phyloP scores from a whole-genome alignment of 2,113 vertebrate species.

The Apodemus speciosus region DNA sequence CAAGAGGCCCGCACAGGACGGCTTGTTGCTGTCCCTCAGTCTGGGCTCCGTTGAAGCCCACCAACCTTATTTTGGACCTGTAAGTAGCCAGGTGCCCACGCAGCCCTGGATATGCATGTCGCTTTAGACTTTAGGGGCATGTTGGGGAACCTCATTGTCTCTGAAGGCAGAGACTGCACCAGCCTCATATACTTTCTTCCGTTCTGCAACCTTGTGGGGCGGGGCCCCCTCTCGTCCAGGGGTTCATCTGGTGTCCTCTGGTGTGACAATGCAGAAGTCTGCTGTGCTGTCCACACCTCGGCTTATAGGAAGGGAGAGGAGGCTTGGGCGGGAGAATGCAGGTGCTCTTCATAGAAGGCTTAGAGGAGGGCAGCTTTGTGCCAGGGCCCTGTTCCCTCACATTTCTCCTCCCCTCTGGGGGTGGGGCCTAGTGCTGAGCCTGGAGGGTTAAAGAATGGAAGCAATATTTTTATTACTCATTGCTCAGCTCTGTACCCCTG shows the following conservation, averaged over 20 bases:
- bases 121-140: neutral
- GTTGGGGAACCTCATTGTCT: neutral
- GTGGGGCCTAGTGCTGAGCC: neutral
- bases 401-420: neutral
- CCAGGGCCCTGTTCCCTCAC: neutral
- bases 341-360: neutral
- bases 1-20: neutral
- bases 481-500: neutral
- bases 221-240: neutral
- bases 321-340: neutral
- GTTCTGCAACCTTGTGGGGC: neutral
- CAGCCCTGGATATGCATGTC: neutral
- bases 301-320: neutral
- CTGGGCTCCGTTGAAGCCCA: neutral
- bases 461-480: no score
- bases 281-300: neutral
- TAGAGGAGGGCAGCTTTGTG: neutral
- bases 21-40: neutral
- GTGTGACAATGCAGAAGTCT: neutral
- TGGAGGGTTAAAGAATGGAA: neutral
- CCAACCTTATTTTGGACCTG: neutral
- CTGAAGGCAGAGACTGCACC: neutral
- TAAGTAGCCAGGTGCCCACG: neutral
- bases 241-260: neutral
- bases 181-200: neutral